Base-by-base conservation (phyloP, 30 jellyfish, hydroid and myxozoan genomes). In the Chironex yamaguchii region DNA sequence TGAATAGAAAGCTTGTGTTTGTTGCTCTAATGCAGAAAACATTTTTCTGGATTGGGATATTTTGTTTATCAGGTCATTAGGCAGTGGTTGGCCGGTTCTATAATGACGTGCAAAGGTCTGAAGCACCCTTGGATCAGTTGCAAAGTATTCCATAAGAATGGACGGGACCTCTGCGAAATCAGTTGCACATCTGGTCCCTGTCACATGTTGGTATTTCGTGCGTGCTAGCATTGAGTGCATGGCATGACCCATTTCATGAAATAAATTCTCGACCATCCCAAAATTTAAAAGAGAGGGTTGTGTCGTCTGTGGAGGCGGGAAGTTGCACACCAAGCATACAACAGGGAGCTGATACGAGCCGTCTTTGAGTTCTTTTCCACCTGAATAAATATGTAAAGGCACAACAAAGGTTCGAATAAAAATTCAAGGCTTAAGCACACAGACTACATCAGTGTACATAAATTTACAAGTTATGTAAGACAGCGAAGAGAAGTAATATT, bases 221-320 rank as follows among this genome's bases (percentile, higher is more conserved):
- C 98, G 89, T 3, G 93, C 97, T 24, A 92, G 89, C 97, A 92
- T 92, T 2, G 98, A 92, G 36, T 92, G 98, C 97, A 92, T 87
- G 17, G 97, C 97, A 76, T 92, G 98, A 24, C 98, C 98, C 97
- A 92, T 87, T 53, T 92, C 98, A 65, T 92, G 98, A 58, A 92
- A 87, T 32, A 92, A 63, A 32, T 87, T 92, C 27, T 87, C 97
- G 22, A 88, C 98, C 95, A 81, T 92, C 26, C 96, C 97, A 27
- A 75, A 87, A 3, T 90, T 73, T 51, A 92, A 86, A 67, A 87
- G 62, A 0, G 98, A 72, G 30, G 98, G 97, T 31, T 85, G n/a
- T 3, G 68, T 67, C 27, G 27, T 52, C 0, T 82, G 36, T 3
- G 97, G 96, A 2, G 89, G 24, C n/a, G 98, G 97, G 49, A 88